Base-by-base conservation (phyloP, 2,888 invertebrate genomes). In the Trichogramma evanescens region DNA sequence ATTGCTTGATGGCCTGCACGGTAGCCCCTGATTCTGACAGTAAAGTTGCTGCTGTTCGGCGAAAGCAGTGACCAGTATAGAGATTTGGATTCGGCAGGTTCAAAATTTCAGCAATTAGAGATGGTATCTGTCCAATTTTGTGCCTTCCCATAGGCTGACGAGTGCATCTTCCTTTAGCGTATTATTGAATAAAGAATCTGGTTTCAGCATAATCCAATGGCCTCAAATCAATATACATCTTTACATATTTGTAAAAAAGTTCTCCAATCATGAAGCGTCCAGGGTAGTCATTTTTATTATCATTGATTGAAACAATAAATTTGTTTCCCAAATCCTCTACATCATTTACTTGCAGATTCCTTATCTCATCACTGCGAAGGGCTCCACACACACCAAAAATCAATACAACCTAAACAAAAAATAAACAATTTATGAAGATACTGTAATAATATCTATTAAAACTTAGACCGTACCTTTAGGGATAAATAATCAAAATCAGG, bases 41-140 rank as follows among this genome's bases (percentile, higher is more conserved):
- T 53, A 58, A 54, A 9, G 61, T 61, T 26, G 63, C 61, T 41
- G 53, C 41, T 39, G 56, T 56, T 42, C 58, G 38, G 8, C 58
- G 52, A 41, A 63, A 63, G 49, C 56, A 63, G 50, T 63, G 61
- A n/a, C 63, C 63, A 45, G 63, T 63, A 42, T 61, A 63, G n/a
- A 8, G 48, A 10, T 63, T 44, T 44, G 61, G 7, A 43, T 63
- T 53, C 10, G 39, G 44, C 46, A 63, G 13, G 9, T 57, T 9
- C 13, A 61, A 53, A 45, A 56, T 61, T 6, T 48, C 46, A 41
- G 63, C 61, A 45, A 63, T 61, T 5, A 7, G 38, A 10, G 51
- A 26, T 10, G 63, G 61, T 4, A 55, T 40, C 55, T 57, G 57
- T 13, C 55, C 58, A 9, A 63, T 61, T 55, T 63, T 63, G 42